phyloP scores from a whole-genome alignment of 2,888 invertebrate species.

The Cephus pygmeus region DNA sequence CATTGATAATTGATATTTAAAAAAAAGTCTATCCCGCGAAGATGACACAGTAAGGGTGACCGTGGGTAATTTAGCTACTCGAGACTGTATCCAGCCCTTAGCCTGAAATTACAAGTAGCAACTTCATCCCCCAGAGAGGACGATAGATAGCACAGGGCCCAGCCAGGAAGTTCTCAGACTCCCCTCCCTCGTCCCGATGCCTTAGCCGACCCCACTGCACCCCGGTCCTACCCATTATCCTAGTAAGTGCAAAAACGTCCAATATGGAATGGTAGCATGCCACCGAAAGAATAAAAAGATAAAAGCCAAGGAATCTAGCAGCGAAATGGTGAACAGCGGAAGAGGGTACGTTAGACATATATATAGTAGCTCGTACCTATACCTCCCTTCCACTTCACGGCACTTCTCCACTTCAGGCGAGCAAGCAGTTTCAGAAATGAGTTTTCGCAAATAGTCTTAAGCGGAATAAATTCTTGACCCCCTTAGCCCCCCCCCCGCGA shows the following conservation, averaged over 20 bases:
- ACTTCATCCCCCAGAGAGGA: too few relatives aligned
- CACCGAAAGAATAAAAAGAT: conserved; percentile 39
- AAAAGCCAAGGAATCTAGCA: conserved; percentile 17
- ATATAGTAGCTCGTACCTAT: too few relatives aligned
- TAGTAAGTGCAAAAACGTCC: too few relatives aligned
- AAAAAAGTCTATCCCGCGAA: conserved; percentile 15
- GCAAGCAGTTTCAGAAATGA: conserved; percentile 45
- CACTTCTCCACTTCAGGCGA: background rate
- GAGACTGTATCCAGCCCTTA: conserved; percentile 47
- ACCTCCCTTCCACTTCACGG: too few relatives aligned
- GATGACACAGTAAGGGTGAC: conserved; percentile 32
- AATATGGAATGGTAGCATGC: conserved; percentile 33
- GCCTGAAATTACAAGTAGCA: conserved; percentile 30
- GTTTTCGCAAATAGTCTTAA: conserved; percentile 52
- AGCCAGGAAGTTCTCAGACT: too few relatives aligned
- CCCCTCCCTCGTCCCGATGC: too few relatives aligned
- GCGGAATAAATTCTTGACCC: conserved; percentile 46
- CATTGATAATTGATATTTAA: too few relatives aligned
- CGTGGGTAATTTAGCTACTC: conserved; percentile 40
- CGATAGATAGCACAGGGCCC: too few relatives aligned
- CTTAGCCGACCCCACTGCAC: too few relatives aligned
- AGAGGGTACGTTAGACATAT: too few relatives aligned
- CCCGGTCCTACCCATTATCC: too few relatives aligned
- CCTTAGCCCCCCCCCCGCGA: conserved; percentile 1
- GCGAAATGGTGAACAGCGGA: background rate